A percentile compares a stretch with the other conserved stretches of the same genome.
phyloP scores from a whole-genome alignment of 2,888 invertebrate species.

The Euzetes globulus region DNA sequence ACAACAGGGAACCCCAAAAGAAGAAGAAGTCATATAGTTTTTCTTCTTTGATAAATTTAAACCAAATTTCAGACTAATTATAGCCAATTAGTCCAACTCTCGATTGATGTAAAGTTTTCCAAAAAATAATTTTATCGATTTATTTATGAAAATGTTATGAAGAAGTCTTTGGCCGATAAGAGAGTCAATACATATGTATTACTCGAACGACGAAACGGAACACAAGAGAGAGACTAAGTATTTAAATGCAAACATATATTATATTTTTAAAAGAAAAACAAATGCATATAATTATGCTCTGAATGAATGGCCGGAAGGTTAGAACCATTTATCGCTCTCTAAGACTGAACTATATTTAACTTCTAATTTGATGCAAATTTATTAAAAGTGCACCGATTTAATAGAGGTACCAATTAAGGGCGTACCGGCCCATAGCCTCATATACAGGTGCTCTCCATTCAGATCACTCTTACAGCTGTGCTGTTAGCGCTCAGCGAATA shows the following conservation, averaged over 20 bases:
- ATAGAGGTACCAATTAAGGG: conserved; percentile 28
- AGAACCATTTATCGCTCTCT: conserved; percentile 23
- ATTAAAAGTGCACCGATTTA: conserved; percentile 28
- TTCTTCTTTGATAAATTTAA: no score
- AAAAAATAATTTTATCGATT: background rate
- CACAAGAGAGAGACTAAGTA: background rate
- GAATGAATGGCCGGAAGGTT: conserved; percentile 14
- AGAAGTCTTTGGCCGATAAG: conserved; percentile 12
- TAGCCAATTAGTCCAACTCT: no score
- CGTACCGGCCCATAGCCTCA: background rate
- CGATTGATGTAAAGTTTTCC: background rate
- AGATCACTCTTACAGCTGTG: background rate
- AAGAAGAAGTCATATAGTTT: no score
- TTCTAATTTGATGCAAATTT: conserved; percentile 30
- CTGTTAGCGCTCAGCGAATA: background rate
- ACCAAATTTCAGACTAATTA: no score
- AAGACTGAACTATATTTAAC: conserved; percentile 1
- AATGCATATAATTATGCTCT: conserved; percentile 12
- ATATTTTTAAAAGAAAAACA: background rate
- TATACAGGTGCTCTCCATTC: conserved; percentile 12
- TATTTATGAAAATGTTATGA: background rate
- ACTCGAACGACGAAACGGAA: background rate
- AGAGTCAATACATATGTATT: conserved; percentile 3
- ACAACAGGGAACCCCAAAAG: no score
- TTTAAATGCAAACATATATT: background rate